Conservation (phyloP, 2,797 vertebrate genomes). For the Sebastes elongatus region DNA sequence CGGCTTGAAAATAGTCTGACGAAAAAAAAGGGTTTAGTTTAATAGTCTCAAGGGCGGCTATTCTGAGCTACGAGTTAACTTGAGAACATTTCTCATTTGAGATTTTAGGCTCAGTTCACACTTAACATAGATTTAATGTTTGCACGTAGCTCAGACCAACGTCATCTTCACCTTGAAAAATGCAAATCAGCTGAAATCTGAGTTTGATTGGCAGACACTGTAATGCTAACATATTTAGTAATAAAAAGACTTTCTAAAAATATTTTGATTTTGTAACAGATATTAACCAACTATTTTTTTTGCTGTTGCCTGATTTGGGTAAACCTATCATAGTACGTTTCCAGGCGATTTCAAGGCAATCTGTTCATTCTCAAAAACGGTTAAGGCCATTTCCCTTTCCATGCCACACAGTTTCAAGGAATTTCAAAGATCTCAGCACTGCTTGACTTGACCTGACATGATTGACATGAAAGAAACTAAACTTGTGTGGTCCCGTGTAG, state of each 20-base stretch:
- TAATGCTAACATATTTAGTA: not conserved
- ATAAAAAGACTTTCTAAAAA: not conserved
- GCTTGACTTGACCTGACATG: not conserved
- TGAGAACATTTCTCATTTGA: not conserved
- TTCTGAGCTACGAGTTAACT: not conserved
- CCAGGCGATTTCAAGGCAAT: slow-evolving; percentile 11
- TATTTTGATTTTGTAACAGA: not conserved
- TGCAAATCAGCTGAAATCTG: slow-evolving; percentile 27
- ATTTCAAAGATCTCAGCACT: not conserved
- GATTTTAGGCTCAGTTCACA: not conserved
- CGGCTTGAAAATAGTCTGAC: not conserved
- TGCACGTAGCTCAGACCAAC: not conserved
- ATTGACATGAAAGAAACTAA: not conserved
- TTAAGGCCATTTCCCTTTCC: slow-evolving; percentile 10
- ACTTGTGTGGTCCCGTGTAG: slow-evolving; percentile 24
- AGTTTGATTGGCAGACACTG: not conserved
- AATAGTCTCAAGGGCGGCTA: not conserved
- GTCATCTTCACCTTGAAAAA: slow-evolving; percentile 8
- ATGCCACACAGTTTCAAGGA: not conserved
- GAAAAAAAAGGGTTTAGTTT: not conserved
- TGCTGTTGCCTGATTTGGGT: not conserved
- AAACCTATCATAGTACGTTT: not conserved
- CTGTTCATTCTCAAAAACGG: not conserved
- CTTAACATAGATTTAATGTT: not conserved
- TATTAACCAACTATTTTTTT: not conserved